Base-by-base conservation (phyloP, 2,888 invertebrate genomes). In the Acrobasis suavella region DNA sequence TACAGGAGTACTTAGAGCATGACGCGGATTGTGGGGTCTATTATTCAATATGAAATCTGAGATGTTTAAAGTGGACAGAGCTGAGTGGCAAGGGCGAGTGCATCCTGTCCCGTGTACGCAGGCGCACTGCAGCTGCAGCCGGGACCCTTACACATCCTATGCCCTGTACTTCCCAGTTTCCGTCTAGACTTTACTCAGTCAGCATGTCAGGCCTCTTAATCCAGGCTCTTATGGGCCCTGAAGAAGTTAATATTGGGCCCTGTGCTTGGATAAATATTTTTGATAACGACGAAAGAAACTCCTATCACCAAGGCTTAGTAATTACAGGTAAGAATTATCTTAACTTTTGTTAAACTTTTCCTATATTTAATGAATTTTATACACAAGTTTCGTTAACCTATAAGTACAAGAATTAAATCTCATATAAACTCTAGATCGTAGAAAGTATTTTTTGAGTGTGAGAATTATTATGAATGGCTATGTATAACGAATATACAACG, bases 261-360 rank as follows among this genome's bases (percentile, higher is more conserved):
- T 87, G 86, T 68, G 65, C 67, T 62, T 87, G 87, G 87, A 70
- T 65, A 38, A 68, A 76, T 38, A 60, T 82, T 51, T 86, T 86
- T 68, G 72, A 71, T 67, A 72, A 80, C 50, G 66, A 74, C 46
- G 79, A 81, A 16, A 73, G 65, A 67, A 65, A 62, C 37, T 65
- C 64, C 60, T 68, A 86, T 64, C 71, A 80, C 62, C 65, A 71
- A 42, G 84, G 81, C 14, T 74, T 79, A 15, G 58, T 79, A 39
- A 32, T 77, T 42, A 76, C 80, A 70, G 87, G 87, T 87, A 70
- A 68, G 52, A 7, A 7, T 32, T 32, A 32, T 32, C 7, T 32
- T 6, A 6, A 6, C 32, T 32, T 32, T 32, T 32, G 7, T 32
- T 32, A 7, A 32, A 32, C 32, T 32, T 2, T 32, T 32, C 7